A percentile compares a stretch with the other conserved stretches of the same genome.
Evolutionary conservation across 2,888 invertebrate species (phyloP).

Genomic region (Stomorhina lunata): DNA sequence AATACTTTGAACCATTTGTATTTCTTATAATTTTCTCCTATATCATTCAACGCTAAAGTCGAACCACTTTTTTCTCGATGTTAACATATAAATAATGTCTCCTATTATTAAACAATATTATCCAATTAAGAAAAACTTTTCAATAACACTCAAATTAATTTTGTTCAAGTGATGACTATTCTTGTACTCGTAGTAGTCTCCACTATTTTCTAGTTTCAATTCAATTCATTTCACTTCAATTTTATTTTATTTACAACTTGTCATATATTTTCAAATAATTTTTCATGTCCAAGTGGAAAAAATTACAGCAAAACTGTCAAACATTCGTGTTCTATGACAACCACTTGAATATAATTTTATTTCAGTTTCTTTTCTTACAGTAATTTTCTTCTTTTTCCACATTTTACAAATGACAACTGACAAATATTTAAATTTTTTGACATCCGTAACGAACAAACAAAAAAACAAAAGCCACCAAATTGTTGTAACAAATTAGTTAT

Average conservation of each 20-base stretch:
- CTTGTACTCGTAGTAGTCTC: conserved; percentile 29
- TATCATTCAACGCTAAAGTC: not conserved
- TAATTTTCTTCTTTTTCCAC: conserved; percentile 5
- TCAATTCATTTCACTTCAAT: too few species aligned
- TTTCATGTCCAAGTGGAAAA: conserved; percentile 5
- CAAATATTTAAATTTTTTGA: conserved; percentile 49
- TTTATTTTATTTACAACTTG: conserved; percentile 23
- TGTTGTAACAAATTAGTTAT: too few species aligned
- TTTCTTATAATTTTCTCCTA: too few species aligned
- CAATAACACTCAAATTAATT: not conserved
- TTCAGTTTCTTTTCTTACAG: not conserved
- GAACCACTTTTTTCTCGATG: not conserved
- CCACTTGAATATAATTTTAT: conserved; percentile 29
- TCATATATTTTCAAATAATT: conserved; percentile 27
- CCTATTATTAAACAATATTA: not conserved
- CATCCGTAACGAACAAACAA: conserved; percentile 41
- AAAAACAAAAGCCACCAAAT: too few species aligned
- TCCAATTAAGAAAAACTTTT: conserved; percentile 14
- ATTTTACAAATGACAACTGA: conserved; percentile 31
- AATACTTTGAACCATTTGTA: too few species aligned
- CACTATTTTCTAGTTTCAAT: too few species aligned
- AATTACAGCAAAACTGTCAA: conserved; percentile 34
- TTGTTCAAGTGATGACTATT: conserved; percentile 20
- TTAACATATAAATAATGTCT: not conserved
- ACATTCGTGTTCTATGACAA: conserved; percentile 35